Base-by-base conservation (phyloP, 2,113 vertebrate species). In the Oophaga pumilio region DNA sequence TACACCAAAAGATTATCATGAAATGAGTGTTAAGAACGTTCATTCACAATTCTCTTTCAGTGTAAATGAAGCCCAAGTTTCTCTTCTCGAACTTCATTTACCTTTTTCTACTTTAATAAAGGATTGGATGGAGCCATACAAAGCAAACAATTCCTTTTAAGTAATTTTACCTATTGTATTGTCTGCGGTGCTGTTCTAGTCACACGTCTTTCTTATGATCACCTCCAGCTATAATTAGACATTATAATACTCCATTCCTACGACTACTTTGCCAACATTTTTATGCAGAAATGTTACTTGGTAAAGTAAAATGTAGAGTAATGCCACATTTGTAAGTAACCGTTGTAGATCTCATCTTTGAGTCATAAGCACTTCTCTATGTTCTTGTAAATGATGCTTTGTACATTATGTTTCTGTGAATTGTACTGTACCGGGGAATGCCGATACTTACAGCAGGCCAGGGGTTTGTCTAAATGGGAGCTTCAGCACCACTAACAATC, bases 401-500 rank as follows among this genome's bases (percentile, higher is more conserved):
- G 60, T 82, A n/a, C 60, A 43, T 50, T 82, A 66, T 82, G 62
- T 24, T 14, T 82, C 49, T 20, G 60, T 22, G 28, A 66, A 82
- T 49, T 6, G 43, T 68, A 79, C n/a, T 2, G 53, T 57, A 79
- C 53, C 52, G 22, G 43, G 24, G 43, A 52, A 24, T 43, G 15
- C 49, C 26, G 81, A 83, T 64, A n/a, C 13, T 59, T 53, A n/a
- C 24, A 66, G 49, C 22, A 68, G 80, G 60, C 62, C 43, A 64
- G 60, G 62, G 60, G 33, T 66, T 82, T 66, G 59, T n/a, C 14
- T 59, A 59, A 80, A 79, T 79, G 57, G 60, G 20, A 50, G 60
- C 28, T 82, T 50, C 62, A 50, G 49, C 28, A 6, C 22, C 9
- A 13, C 12, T 83, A 93, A 92, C 82, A 91, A 90, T 71, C 89